A percentile compares a stretch with the other conserved stretches of the same genome.
Evolutionary conservation across 2,113 vertebrate genomes (phyloP).

Genomic region (Rousettus leschenaultii): DNA sequence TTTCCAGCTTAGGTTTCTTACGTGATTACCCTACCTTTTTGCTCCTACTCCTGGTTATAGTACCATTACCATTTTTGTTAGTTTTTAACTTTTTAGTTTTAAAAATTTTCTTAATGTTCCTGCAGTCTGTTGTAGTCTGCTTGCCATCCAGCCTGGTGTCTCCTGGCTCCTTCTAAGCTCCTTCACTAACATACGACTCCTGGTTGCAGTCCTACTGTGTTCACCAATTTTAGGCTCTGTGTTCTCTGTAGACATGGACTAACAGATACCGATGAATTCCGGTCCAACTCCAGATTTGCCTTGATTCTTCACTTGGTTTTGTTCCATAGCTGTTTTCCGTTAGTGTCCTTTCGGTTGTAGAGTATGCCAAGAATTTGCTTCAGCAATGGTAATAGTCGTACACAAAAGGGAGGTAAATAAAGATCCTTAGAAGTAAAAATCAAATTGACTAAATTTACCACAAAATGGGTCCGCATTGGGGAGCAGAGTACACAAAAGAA

Average conservation of each 20-base stretch:
- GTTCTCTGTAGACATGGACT: not conserved
- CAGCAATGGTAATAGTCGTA: not conserved
- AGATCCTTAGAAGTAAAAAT: not conserved
- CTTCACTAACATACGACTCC: not conserved
- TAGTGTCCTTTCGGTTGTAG: not conserved
- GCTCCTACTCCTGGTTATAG: not conserved
- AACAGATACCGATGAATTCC: not conserved
- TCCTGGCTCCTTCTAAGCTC: not conserved
- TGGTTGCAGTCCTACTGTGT: accelerated
- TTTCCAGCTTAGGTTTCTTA: not conserved
- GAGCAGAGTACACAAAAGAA: not conserved
- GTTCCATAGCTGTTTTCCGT: not conserved
- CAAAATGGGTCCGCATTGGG: not conserved
- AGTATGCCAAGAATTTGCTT: not conserved
- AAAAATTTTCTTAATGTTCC: not conserved
- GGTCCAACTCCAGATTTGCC: not conserved
- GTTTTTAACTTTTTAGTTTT: not conserved
- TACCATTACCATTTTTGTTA: not conserved
- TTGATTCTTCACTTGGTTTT: not conserved
- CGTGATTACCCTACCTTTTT: not conserved
- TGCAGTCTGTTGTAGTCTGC: not conserved
- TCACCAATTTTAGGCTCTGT: not conserved
- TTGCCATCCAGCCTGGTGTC: not conserved
- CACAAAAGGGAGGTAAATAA: not conserved
- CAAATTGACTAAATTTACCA: not conserved